Base-by-base conservation (phyloP, 2,113 vertebrate genomes). In the Dromiciops gliroides region DNA sequence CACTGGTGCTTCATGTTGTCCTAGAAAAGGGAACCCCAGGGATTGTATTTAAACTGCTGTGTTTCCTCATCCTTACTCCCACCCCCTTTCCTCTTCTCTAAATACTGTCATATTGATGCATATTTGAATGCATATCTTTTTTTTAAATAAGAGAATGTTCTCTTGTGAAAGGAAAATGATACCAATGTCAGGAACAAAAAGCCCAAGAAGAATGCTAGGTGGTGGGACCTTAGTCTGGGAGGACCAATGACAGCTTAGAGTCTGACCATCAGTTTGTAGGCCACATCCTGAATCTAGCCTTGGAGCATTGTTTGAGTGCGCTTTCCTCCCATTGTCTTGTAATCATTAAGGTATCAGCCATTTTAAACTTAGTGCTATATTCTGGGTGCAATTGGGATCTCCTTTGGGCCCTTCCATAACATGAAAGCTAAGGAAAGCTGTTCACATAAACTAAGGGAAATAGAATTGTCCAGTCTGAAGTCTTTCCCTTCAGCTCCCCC, bases 1-100 rank as follows among this genome's bases (percentile, higher is more conserved):
- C 83, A 91, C 95, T 92, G 93, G 96, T 90, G 48, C 97, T 98
- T 97, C 91, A 50, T 28, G 3, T 95, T 92, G 50, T 50, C 94
- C 96, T 93, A 3, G 60, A 47, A 89, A 95, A 97, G 93, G 94
- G 60, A 95, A 92, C 91, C 56, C 88, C 67, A 92, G 93, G 60
- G 95, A 96, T 96, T 92, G 51, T 48, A n/a, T 91, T 96, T 91
- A 94, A 94, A 95, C 56, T 49, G 4, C 51, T 90, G 50, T 28
- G 89, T 49, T 37, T 31, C 52, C 75, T 67, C 53, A 37, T 51
- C 28, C 2, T 8, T 88, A 89, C 48, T 8, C 60, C 3, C 60
- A 1, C 48, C 25, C 44, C 89, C 60, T 75, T 37, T 19, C 44
- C 48, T 60, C 60, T 94, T 95, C 93, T 95, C 83, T 90, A 3